These are phyloP conservation scores for Clarias fuscus DNA, from an alignment of 2,797 vertebrate genomes.

Conservation along the genomic window DNA sequence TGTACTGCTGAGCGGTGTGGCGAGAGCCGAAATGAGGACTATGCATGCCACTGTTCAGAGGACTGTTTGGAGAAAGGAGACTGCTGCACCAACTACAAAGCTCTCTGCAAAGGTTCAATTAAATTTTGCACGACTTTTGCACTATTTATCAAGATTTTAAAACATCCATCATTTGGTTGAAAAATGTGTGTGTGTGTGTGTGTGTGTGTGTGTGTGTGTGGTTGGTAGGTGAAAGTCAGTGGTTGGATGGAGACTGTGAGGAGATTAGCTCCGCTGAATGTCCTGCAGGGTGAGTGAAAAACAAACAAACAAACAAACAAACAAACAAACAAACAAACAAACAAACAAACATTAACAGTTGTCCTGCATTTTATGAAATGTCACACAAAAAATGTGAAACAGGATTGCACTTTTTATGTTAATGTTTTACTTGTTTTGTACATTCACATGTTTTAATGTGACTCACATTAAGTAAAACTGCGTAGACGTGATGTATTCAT, in stretches of 20 bases:
- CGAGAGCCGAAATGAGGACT: slow-evolving; percentile 83
- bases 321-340: not conserved
- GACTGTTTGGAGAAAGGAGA: slow-evolving; percentile 90
- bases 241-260: slow-evolving; percentile 90
- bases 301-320: not conserved
- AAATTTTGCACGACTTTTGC: not conserved
- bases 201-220: slow-evolving; percentile 32
- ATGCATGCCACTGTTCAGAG: slow-evolving; percentile 93
- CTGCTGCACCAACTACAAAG: slow-evolving; percentile 95
- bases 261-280: slow-evolving; percentile 88
- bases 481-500: too few relatives aligned
- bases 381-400: not conserved
- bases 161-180: not conserved
- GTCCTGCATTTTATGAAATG: not conserved
- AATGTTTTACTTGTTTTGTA: too few relatives aligned
- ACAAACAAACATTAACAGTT: not conserved
- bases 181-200: not conserved
- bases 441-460: too few relatives aligned
- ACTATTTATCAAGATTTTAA: not conserved
- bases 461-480: too few relatives aligned
- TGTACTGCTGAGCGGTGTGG: slow-evolving; percentile 88
- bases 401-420: not conserved
- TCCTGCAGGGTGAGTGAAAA: slow-evolving; percentile 84
- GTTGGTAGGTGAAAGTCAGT: slow-evolving; percentile 81
- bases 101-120: slow-evolving; percentile 84